Evolutionary conservation across 2,113 vertebrate species (phyloP), one percentile per base, ranked within the genome.

Genomic region (Spea bombifrons): DNA sequence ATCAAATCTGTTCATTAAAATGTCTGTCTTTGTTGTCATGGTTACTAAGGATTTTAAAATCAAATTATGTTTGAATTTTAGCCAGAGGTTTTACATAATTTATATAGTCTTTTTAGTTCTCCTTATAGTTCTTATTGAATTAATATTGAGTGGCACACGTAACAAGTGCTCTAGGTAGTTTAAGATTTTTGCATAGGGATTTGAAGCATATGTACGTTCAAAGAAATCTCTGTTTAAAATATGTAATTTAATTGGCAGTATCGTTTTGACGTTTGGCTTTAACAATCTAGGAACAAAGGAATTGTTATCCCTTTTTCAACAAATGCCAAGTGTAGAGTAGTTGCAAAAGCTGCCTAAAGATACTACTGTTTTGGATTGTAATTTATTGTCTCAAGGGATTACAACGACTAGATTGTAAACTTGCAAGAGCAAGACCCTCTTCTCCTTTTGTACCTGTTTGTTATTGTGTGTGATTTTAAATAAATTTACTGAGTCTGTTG

Each of bases 181-280:
- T 59, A 75, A 68, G 71, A 77, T 82, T 78, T 82, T 85, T 86
- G 47, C 76, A 52, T 71, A 66, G 59, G 82, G 76, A 81, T 81
- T 75, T 84, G 77, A 73, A 74, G 66, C 48, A 78, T 75, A 73
- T 79, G 59, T 66, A 64, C 48, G 45, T 65, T 72, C 47, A 72
- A 71, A 44, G 15, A 72, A 79, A 64, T 79, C 50, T 48, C 10
- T 7, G 45, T 66, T 78, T 64, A n/a, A 66, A 63, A 71, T 9
- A 43, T 70, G 5, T 15, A 66, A 72, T 61, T 77, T 77, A 50
- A 71, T 61, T 77, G 57, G 3, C 66, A 71, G 30, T 17, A 64
- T 30, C 12, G 15, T 49, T 78, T 61, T 52, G 44, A 7, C 70
- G 59, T 49, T 72, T 78, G 48, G 48, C 53, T 72, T 78, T 3